Conservation (phyloP, 92 coral and sea anemone species). For the Virgularia gustaviana region DNA sequence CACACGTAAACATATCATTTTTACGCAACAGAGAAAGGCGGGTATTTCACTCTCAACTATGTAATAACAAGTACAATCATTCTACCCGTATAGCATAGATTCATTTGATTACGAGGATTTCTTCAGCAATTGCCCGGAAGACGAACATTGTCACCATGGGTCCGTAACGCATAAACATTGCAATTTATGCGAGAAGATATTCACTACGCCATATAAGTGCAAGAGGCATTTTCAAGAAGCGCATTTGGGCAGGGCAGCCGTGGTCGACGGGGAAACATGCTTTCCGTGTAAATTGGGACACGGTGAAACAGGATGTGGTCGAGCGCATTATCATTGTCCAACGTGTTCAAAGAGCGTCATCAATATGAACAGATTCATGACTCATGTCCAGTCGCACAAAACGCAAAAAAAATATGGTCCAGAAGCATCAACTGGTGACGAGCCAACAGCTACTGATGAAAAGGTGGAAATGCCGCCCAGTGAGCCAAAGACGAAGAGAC, state of each 20-base stretch:
- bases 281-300: slow-evolving; percentile 30
- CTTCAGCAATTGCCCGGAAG: no score
- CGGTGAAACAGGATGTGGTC: background rate
- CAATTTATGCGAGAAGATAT: background rate
- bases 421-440: slow-evolving; percentile 4
- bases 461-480: background rate
- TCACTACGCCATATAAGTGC: slow-evolving; percentile 21
- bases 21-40: no score
- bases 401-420: background rate
- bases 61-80: no score
- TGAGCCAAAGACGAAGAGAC: slow-evolving; percentile 3
- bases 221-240: slow-evolving; percentile 32
- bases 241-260: slow-evolving; percentile 27
- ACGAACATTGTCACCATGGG: no score
- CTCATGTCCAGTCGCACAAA: background rate
- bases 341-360: slow-evolving; percentile 2
- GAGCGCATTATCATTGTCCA: slow-evolving; percentile 37
- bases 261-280: slow-evolving; percentile 4
- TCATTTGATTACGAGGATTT: no score
- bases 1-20: no score
- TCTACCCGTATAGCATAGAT: no score
- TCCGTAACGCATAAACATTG: slow-evolving; percentile 36
- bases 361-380: slow-evolving; percentile 3
- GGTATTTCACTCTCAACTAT: no score
- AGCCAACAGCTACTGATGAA: slow-evolving; percentile 1